These are phyloP conservation scores for Anabas testudineus DNA, from an alignment of 2,797 vertebrate genomes.

Conservation along the genomic window DNA sequence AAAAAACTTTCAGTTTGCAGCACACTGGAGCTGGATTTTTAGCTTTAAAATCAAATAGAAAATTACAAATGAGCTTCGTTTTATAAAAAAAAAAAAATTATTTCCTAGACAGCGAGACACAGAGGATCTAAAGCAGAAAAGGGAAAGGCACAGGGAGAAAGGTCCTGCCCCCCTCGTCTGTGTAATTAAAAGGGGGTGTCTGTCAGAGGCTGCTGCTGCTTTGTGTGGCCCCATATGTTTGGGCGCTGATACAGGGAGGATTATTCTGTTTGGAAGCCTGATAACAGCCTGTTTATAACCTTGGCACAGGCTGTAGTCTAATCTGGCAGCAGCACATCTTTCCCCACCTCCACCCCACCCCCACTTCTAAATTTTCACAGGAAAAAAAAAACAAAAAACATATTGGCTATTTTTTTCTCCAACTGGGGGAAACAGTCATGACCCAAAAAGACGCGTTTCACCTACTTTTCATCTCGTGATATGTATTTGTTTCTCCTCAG, in stretches of 20 bases:
- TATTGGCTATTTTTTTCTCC: constrained; percentile 66
- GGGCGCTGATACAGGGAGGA: constrained; percentile 97
- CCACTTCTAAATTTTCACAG: constrained; percentile 75
- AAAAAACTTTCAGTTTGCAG: neutral
- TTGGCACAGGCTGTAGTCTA: constrained; percentile 95
- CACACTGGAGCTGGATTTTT: neutral
- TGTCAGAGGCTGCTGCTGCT: constrained; percentile 93
- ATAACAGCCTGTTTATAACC: constrained; percentile 99
- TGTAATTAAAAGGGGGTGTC: constrained; percentile 99
- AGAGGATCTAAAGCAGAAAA: constrained; percentile 43
- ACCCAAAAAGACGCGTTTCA: constrained; percentile 62
- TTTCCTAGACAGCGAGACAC: constrained; percentile 45
- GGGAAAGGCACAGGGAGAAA: constrained; percentile 57
- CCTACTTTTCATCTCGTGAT: constrained; percentile 32
- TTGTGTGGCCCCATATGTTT: constrained; percentile 99
- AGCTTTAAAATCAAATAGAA: neutral
- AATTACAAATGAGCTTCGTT: neutral
- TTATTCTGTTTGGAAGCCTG: constrained; percentile 97
- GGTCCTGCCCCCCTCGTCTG: constrained; percentile 86
- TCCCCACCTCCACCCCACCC: constrained; percentile 85
- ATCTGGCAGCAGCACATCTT: constrained; percentile 98
- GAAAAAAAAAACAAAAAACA: too few species aligned
- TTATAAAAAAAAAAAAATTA: constrained; percentile 25
- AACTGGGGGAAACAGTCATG: constrained; percentile 57
- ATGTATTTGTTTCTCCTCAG: constrained; percentile 21